Evolutionary conservation across 1,140 invertebrate species (phyloP).

Genomic region (Agrypnia vestita): DNA sequence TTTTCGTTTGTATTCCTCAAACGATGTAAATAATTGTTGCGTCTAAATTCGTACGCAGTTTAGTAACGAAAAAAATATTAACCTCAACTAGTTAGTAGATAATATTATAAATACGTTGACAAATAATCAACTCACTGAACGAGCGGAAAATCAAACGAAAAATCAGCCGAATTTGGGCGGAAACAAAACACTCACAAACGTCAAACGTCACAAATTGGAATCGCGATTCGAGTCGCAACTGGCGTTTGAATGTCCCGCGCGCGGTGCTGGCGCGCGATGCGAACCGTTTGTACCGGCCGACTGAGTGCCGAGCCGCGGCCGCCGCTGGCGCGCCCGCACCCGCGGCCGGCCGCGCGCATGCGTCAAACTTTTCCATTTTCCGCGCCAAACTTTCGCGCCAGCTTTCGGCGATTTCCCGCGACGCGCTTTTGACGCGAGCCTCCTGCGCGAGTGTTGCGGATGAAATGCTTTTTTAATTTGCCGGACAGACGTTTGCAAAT

Average conservation of each 20-base stretch:
- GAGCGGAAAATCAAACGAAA: no score
- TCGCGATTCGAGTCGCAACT: background rate
- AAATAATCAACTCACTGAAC: no score
- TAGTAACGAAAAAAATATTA: no score
- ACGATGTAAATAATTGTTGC: no score
- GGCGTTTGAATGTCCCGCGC: background rate
- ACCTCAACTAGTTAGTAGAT: no score
- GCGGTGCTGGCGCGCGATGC: background rate
- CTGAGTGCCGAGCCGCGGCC: background rate
- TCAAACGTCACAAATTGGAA: background rate
- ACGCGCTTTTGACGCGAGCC: background rate
- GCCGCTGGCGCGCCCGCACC: background rate
- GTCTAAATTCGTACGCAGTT: no score
- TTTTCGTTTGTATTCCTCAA: no score
- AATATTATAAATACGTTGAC: no score
- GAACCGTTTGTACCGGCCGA: conserved; percentile 2
- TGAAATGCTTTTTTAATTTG: no score
- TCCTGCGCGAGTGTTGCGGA: background rate
- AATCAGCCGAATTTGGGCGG: background rate
- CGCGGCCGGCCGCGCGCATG: background rate
- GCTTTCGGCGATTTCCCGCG: background rate
- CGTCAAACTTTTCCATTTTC: conserved; percentile 29
- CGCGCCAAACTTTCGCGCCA: background rate
- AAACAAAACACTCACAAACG: background rate
- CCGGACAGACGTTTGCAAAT: no score